Percentiles rank a stretch among this genome's conserved stretches.
Evolutionary conservation across 2,888 invertebrate species (phyloP).

Genomic region (Mesorhabditis spiculigera): DNA sequence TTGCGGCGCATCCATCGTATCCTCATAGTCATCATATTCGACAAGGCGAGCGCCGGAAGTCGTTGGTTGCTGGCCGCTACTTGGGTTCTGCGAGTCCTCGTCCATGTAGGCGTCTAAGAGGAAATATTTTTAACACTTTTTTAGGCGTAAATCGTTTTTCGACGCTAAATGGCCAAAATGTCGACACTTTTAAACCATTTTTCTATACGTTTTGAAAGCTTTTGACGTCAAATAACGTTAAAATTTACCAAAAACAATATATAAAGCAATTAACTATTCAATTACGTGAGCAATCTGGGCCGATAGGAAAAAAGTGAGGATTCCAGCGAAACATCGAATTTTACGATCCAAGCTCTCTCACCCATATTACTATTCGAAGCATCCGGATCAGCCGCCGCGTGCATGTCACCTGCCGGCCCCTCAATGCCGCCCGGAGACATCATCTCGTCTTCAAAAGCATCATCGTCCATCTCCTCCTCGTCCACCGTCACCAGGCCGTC

Average conservation of each 20-base stretch:
- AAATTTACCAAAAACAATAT: too few species aligned
- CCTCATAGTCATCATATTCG: constrained; percentile 9
- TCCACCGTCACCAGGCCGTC: constrained; percentile 11
- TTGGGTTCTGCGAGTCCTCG: background rate
- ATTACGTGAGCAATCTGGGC: too few species aligned
- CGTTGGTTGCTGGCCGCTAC: background rate
- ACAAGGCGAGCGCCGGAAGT: background rate
- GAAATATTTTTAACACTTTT: background rate
- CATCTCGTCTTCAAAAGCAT: constrained; percentile 31
- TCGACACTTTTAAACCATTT: too few species aligned
- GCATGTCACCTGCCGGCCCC: constrained; percentile 22
- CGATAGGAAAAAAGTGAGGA: background rate
- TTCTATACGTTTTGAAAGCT: too few species aligned
- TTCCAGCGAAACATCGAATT: background rate
- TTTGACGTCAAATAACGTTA: too few species aligned
- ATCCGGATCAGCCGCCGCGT: background rate
- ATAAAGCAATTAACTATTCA: too few species aligned
- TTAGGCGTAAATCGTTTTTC: too few species aligned
- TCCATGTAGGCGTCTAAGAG: background rate
- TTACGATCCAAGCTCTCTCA: constrained; percentile 10
- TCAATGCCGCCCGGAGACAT: constrained; percentile 31
- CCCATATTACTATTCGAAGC: background rate
- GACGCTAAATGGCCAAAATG: too few species aligned
- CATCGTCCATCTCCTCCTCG: constrained; percentile 17
- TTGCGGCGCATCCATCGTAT: background rate